These are phyloP conservation scores for Leptinotarsa juncta DNA, from an alignment of 2,888 invertebrate genomes.

Conservation along the genomic window DNA sequence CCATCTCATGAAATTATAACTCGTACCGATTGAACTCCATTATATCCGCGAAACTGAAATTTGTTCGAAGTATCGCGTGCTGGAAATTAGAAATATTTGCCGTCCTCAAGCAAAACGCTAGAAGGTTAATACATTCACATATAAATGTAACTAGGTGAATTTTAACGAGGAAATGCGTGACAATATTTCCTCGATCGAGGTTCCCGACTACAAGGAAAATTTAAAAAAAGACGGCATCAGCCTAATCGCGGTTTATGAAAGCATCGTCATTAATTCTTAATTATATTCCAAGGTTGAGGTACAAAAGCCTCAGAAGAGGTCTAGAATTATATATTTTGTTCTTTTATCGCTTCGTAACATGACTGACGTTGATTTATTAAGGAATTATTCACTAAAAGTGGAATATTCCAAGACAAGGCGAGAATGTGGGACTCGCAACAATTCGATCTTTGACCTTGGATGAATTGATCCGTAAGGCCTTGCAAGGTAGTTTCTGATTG, in stretches of 20 bases:
- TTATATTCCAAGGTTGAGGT: slow-evolving; percentile 9
- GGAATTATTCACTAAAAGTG: slow-evolving; percentile 29
- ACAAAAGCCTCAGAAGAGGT: not conserved
- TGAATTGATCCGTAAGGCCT: not conserved
- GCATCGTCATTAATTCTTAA: slow-evolving; percentile 14
- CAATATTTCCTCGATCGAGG: slow-evolving; percentile 5
- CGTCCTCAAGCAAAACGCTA: not conserved
- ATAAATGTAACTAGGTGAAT: slow-evolving; percentile 12
- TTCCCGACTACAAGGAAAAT: not conserved
- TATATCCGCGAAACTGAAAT: slow-evolving; percentile 3
- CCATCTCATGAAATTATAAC: not conserved
- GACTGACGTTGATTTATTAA: slow-evolving; percentile 23
- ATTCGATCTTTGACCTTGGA: not conserved
- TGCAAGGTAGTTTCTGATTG: not conserved
- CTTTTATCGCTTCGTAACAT: slow-evolving; percentile 10
- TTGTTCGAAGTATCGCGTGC: slow-evolving; percentile 8
- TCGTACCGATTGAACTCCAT: not conserved
- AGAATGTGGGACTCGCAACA: not conserved
- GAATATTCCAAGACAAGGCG: not conserved
- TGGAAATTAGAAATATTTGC: slow-evolving; percentile 15
- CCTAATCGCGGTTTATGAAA: not conserved
- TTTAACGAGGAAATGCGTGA: slow-evolving; percentile 18
- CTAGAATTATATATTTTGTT: slow-evolving; percentile 3
- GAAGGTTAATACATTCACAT: slow-evolving; percentile 14
- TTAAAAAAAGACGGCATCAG: slow-evolving; percentile 2